Evolutionary conservation across 2,113 vertebrate species (phyloP).

Genomic region (rabbit (Oryctolagus cuniculus)): mOryCun1.1 NC_091433.1:189417501-189418000

Average conservation of each 20-base stretch:
- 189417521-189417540: neutral
- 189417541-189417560: neutral
- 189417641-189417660: neutral
- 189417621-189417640: neutral
- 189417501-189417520: neutral
- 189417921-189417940: neutral
- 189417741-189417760: neutral
- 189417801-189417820: neutral
- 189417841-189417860: neutral
- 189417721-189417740: neutral
- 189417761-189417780: neutral
- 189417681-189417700: neutral
- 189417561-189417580: neutral
- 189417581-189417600: neutral
- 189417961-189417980: neutral
- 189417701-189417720: neutral
- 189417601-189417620: neutral
- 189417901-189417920: neutral
- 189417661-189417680: neutral
- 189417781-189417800: neutral
- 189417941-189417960: neutral
- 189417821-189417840: neutral
- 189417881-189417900: neutral
- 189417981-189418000: neutral
- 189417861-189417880: neutral